phyloP scores from a whole-genome alignment of 2,113 vertebrate genomes.

The Nipponia nippon region DNA sequence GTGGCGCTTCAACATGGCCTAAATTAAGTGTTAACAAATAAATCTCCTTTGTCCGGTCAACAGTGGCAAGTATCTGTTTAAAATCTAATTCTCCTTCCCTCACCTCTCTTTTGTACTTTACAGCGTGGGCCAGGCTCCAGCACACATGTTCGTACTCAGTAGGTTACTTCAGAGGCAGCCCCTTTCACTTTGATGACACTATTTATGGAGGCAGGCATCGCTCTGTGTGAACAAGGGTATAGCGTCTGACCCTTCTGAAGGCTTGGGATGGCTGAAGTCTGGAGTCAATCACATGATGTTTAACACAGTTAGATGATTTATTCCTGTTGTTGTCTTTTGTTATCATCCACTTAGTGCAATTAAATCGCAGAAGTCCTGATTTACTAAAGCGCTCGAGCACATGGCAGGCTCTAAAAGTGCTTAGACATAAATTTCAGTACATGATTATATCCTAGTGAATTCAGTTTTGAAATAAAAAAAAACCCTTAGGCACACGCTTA shows the following conservation, averaged over 20 bases:
- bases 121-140: conserved; percentile 51
- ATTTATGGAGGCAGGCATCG: conserved; percentile 58
- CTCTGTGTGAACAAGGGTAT: conserved; percentile 51
- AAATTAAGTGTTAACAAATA: conserved; percentile 62
- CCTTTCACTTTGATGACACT: conserved; percentile 59
- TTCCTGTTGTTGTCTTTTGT: conserved; percentile 39
- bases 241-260: conserved; percentile 15
- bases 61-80: conserved; percentile 58
- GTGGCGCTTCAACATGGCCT: background rate
- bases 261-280: conserved; percentile 21
- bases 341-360: conserved; percentile 54
- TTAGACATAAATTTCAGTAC: conserved; percentile 3
- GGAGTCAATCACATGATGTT: conserved; percentile 51
- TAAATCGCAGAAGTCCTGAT: background rate
- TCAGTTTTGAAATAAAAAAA: background rate
- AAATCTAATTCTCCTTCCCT: conserved; percentile 53
- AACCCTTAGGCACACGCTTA: background rate
- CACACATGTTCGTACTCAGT: conserved; percentile 59
- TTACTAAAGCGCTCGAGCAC: background rate
- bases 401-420: background rate
- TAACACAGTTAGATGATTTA: conserved; percentile 25
- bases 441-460: background rate
- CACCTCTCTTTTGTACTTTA: conserved; percentile 67
- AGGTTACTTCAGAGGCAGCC: conserved; percentile 58
- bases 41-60: conserved; percentile 21